Evolutionary conservation across 1,140 invertebrate genomes (phyloP).

Genomic region (Carcinoscorpius rotundicauda): DNA sequence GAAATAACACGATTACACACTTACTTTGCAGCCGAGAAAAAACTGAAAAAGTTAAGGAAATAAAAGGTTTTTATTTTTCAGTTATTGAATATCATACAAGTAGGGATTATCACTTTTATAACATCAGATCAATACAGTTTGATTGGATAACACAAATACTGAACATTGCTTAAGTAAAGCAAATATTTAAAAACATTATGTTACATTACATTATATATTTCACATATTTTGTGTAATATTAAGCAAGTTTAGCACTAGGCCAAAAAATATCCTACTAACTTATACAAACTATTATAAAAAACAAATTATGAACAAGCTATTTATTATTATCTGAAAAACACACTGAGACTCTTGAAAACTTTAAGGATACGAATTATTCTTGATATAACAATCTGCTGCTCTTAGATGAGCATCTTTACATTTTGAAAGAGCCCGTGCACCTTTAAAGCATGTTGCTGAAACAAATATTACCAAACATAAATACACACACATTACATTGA

Average conservation of each 20-base stretch:
- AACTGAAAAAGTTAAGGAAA: constrained; percentile 33
- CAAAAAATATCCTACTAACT: no score
- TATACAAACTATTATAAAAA: constrained; percentile 14
- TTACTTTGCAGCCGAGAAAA: constrained; percentile 85
- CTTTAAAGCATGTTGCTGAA: constrained; percentile 79
- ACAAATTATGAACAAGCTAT: constrained; percentile 29
- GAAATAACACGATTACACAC: constrained; percentile 27
- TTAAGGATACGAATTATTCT: constrained; percentile 68
- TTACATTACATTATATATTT: no score
- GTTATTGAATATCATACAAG: no score
- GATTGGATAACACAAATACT: no score
- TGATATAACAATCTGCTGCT: constrained; percentile 71
- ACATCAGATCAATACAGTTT: no score
- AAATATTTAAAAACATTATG: no score
- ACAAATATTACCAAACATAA: constrained; percentile 24
- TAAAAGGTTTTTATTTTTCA: no score
- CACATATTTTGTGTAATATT: no score
- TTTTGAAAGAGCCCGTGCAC: constrained; percentile 64
- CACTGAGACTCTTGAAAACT: neutral
- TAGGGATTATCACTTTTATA: no score
- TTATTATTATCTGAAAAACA: constrained; percentile 15
- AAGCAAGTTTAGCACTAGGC: no score
- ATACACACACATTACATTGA: constrained; percentile 16
- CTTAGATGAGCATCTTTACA: constrained; percentile 74
- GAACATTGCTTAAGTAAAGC: no score